Base-by-base conservation (phyloP, 1,140 invertebrate genomes). In the Drosophila pallidifrons region DNA sequence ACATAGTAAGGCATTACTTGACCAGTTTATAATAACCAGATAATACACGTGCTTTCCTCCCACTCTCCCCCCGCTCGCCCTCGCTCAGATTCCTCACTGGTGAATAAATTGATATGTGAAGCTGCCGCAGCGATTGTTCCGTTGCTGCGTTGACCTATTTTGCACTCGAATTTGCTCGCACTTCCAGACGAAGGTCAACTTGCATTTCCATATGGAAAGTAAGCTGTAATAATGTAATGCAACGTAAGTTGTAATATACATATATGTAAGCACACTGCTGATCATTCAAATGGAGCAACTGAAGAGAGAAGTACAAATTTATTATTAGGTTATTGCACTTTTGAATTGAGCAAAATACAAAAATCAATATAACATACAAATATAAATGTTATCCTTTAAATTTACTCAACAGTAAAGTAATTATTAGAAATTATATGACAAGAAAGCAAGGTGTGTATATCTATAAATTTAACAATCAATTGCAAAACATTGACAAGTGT, bases 171-270 rank as follows among this genome's bases (percentile, higher is more conserved):
- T 35, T 60, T 46, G 35, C 30, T 67, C 54, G 38, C 51, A 46
- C 47, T 52, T n/a, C 54, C 70, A 45, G 55, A 59, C 70, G 70
- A 73, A 67, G 64, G 63, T 73, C 63, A 60, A 60, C 58, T 54
- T 67, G 16, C 45, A 73, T 67, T 67, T 73, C 32, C 64, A 73
- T 73, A 57, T 64, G 51, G 68, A 72, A 51, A 71, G 69, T 57
- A 20, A 45, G 32, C n/a, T n/a, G 54, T 20, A 43, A 57, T 38
- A 57, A 30, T 45, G 20, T 43, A 49, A 51, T 55, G 45, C 49
- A 63, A 13, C 11, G 35, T 38, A 38, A 38, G 35, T n/a, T 25
- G 10, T 43, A 8, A 43, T 58, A 51, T 25, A 25, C 3, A 3
- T 25, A 25, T 15, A 20, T 52, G 35, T 38, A 51, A 30, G 28